Base-by-base conservation (phyloP, 2,888 invertebrate genomes). In the Cylindroiulus punctatus region DNA sequence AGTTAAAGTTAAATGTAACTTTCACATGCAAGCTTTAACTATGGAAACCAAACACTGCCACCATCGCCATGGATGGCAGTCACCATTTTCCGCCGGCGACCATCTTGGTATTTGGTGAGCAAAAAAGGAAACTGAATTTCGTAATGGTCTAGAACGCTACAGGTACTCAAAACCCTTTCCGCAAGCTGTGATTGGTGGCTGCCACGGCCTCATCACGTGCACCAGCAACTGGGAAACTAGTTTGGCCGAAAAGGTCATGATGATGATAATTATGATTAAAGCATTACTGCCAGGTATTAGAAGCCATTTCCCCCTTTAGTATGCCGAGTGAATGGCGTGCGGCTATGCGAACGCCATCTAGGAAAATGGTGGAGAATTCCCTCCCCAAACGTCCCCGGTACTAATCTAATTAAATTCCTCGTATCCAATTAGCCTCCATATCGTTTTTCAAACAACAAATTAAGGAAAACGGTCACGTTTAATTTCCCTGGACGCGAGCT, bases 121-220 rank as follows among this genome's bases (percentile, higher is more conserved):
- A 57, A 57, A 57, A 57, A 57, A n/a, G 22, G 57, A 57, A 57
- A 7, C 57, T 57, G 22, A 57, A 57, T 57, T 22, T 57, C 7
- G 57, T 22, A 57, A 57, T 57, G 52, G 52, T 52, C 19, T 52
- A 52, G 19, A 52, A 57, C 7, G 5, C 57, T 57, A 22, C 57
- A 57, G 22, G 19, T 8, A 22, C 22, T n/a, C 52, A 2, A 52
- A 19, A 52, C 19, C 8, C 3, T 7, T 22, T 57, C 57, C 57
- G 4, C 57, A 22, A 7, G 57, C 7, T 19, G 19, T 52, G 57
- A 57, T 57, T 57, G 57, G 57, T 57, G 57, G 57, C 57, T 22
- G 57, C 57, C 57, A 57, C 57, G 57, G 22, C 57, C 57, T 57
- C 57, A 57, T 57, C 57, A 57, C 57, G 57, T 57, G 57, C 57